Evolutionary conservation across 2,113 vertebrate genomes (phyloP), one percentile per base, ranked within the genome.

Genomic region (Protobothrops mucrosquamatus): DNA sequence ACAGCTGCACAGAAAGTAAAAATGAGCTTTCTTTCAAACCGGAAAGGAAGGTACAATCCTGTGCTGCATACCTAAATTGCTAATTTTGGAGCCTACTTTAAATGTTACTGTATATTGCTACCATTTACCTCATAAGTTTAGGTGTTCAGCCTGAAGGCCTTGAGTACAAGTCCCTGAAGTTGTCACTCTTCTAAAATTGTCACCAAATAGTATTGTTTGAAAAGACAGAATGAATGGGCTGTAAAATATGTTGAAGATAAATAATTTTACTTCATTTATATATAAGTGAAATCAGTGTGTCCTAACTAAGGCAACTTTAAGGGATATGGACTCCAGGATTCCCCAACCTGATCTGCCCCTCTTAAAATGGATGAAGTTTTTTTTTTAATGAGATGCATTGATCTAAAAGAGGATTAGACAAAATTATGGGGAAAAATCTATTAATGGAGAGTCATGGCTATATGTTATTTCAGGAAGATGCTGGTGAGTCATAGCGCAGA

Each of bases 1-100:
- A 59, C 92, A 91, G 92, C 91, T 88, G 87, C 91, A 90, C 29
- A 51, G 74, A 90, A 92, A 91, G 56, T 26, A 85, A 91, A 59
- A 48, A 87, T 0, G 48, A 91, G 91, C 48, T 92, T 91, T 92
- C 48, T 90, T 85, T 52, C 86, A 88, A 92, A 92, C 59, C 20
- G 14, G 59, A 88, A 88, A 34, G 7, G 9, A 64, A 23, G 85
- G 85, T 54, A 54, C 29, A 10, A 10, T 39, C 20, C 20, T 51
- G n/a, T 12, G 8, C 11, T 74, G 7, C 55, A 92, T 51, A 51
- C 51, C 46, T 64, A 92, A 91, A 92, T 55, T 56, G 48, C 29
- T 89, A 85, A 26, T 89, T 51, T 92, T 22, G 59, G 26, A 59
- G 85, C 26, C 39, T 64, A 56, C 10, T 39, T 43, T 46, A 88